Conservation (phyloP, 2,888 invertebrate species). For the Lepeophtheirus nordmannii region DNA sequence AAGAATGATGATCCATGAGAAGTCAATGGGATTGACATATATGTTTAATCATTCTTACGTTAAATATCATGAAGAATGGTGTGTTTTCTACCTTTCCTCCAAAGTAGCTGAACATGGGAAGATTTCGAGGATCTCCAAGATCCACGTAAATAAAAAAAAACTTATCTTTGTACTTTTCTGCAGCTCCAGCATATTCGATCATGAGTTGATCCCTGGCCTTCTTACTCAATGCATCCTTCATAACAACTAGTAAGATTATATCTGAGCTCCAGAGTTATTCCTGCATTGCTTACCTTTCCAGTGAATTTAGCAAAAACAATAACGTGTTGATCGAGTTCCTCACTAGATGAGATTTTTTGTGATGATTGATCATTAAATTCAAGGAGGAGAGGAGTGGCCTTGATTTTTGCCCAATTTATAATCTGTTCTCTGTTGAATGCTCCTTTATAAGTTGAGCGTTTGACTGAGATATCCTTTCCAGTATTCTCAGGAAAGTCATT, state of each 20-base stretch:
- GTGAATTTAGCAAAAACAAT: constrained; percentile 82
- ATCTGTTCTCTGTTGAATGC: constrained; percentile 35
- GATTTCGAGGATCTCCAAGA: background rate
- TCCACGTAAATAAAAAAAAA: background rate
- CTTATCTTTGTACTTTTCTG: background rate
- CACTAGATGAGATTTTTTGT: constrained; percentile 93
- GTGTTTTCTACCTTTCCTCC: background rate
- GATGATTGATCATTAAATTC: constrained; percentile 97
- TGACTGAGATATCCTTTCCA: background rate
- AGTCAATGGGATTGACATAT: background rate
- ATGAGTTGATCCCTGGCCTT: background rate
- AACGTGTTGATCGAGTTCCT: constrained; percentile 88
- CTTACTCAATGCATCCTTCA: background rate
- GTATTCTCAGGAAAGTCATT: background rate
- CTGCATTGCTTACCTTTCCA: constrained; percentile 54
- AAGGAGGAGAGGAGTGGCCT: constrained; percentile 73
- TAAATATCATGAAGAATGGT: background rate
- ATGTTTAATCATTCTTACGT: background rate
- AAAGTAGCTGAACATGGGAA: background rate
- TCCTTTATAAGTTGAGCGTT: constrained; percentile 41
- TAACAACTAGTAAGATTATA: background rate
- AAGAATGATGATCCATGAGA: background rate
- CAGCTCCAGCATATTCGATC: constrained; percentile 3
- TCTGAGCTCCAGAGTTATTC: constrained; percentile 39
- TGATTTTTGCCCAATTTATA: constrained; percentile 62